phyloP scores from a whole-genome alignment of 2,888 invertebrate species.

The Thyatira batis region DNA sequence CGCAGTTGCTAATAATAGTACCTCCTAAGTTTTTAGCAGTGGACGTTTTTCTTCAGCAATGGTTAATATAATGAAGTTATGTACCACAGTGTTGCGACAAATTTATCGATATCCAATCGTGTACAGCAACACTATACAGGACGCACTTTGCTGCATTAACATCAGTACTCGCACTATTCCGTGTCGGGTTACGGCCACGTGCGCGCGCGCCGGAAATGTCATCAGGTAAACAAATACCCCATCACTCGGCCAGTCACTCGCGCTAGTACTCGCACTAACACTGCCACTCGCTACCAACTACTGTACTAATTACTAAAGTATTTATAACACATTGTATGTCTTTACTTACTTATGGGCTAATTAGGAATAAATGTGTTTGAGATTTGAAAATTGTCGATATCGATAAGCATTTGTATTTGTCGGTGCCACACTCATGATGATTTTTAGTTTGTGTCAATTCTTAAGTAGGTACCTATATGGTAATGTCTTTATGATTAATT shows the following conservation, averaged over 20 bases:
- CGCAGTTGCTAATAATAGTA: no score
- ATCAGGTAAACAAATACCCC: constrained; percentile 77
- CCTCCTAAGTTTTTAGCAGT: no score
- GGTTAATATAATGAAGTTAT: no score
- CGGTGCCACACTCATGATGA: no score
- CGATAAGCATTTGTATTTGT: not conserved
- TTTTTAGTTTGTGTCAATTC: no score
- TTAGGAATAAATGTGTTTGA: not conserved
- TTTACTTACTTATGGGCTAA: not conserved
- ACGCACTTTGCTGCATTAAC: constrained; percentile 59
- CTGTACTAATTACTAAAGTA: not conserved
- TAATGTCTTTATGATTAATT: no score
- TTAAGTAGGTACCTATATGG: no score
- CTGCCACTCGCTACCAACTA: constrained; percentile 37
- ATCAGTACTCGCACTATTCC: constrained; percentile 37
- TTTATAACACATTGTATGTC: not conserved
- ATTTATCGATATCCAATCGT: constrained; percentile 25
- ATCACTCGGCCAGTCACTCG: constrained; percentile 24
- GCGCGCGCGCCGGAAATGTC: constrained; percentile 80
- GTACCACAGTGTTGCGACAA: constrained; percentile 4
- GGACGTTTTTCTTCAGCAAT: no score
- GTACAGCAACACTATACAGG: constrained; percentile 12
- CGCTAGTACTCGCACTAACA: constrained; percentile 35
- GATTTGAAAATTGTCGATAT: not conserved
- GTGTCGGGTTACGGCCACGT: constrained; percentile 73